Evolutionary conservation across 2,113 vertebrate genomes (phyloP).

Genomic region (Echinops telfairi): DNA sequence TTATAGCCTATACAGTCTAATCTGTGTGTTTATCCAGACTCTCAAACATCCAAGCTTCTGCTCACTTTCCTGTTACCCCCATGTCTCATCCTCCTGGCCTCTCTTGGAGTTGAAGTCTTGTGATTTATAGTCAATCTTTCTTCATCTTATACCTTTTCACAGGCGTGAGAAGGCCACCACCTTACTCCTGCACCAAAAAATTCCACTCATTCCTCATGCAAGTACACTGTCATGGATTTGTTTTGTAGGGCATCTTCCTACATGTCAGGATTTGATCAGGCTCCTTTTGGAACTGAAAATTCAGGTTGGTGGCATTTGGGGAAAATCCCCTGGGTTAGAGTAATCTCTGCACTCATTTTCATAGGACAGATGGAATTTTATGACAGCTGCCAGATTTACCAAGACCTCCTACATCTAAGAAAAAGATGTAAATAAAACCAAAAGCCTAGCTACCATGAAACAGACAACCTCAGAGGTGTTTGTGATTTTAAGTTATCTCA

Average conservation of each 20-base stretch:
- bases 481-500: conserved; percentile 42
- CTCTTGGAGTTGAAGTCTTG: neutral
- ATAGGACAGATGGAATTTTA: conserved; percentile 78
- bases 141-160: neutral
- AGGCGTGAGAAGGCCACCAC: neutral
- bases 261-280: conserved; percentile 44
- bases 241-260: neutral
- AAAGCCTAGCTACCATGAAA: conserved; percentile 15
- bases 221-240: neutral
- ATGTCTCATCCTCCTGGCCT: neutral
- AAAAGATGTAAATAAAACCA: conserved; percentile 62
- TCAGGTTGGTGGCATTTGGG: conserved; percentile 40
- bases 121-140: neutral
- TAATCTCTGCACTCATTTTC: conserved; percentile 77
- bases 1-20: neutral
- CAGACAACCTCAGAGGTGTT: neutral
- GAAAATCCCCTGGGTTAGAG: conserved; percentile 67
- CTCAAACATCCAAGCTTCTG: neutral
- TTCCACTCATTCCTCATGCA: neutral
- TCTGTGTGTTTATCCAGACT: accelerated
- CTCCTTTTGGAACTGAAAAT: neutral
- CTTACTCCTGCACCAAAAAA: accelerated
- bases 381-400: conserved; percentile 81
- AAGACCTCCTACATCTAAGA: conserved; percentile 66
- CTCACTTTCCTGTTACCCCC: accelerated